A percentile compares a stretch with the other conserved stretches of the same genome.
Conservation (phyloP, 2,888 invertebrate species). For the Leptopterna dolabrata region DNA sequence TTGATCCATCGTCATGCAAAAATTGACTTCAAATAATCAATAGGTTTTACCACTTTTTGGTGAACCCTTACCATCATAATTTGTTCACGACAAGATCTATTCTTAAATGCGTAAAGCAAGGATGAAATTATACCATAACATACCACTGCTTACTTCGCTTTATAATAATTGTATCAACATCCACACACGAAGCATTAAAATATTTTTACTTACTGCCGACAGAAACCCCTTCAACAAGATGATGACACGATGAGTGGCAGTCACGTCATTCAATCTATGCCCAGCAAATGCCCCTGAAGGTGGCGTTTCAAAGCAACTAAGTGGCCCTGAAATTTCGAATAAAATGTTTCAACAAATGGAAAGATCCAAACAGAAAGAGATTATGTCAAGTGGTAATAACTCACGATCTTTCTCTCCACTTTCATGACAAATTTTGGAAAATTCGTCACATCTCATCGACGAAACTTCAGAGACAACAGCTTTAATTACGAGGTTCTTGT, state of each 20-base stretch:
- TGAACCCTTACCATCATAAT: no score
- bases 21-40: no score
- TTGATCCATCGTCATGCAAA: no score
- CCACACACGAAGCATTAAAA: no score
- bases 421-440: background rate
- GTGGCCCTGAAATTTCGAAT: background rate
- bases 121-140: no score
- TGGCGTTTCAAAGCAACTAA: slow-evolving; percentile 20
- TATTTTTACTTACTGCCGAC: slow-evolving; percentile 16
- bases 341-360: background rate
- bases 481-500: slow-evolving; percentile 45
- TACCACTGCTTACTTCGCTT: no score
- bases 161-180: no score
- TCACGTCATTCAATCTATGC: background rate
- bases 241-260: background rate
- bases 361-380: no score
- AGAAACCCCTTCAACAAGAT: slow-evolving; percentile 6
- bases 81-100: no score
- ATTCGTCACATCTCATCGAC: slow-evolving; percentile 6
- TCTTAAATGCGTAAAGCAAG: no score
- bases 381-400: no score
- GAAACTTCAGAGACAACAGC: slow-evolving; percentile 13
- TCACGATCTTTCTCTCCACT: background rate
- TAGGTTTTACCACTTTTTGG: no score
- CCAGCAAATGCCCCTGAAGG: background rate